A percentile compares a stretch with the other conserved stretches of the same genome.
Conservation (phyloP, 2,888 invertebrate species). For the Tuta absoluta region DNA sequence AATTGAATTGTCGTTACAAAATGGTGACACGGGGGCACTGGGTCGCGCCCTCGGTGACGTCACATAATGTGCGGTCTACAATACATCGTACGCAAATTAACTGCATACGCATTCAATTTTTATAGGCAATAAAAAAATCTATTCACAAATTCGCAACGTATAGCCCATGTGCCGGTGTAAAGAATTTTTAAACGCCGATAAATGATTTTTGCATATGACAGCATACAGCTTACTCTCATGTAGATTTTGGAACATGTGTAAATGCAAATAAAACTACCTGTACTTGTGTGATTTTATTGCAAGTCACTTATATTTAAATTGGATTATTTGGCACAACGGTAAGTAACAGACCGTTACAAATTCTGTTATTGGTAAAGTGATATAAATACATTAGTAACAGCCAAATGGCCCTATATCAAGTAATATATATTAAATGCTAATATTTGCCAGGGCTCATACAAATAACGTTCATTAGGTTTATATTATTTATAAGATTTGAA, state of each 20-base stretch:
- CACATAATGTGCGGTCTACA: slow-evolving; percentile 70
- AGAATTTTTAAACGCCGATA: slow-evolving; percentile 73
- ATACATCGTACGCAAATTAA: slow-evolving; percentile 78
- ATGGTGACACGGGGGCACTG: slow-evolving; percentile 66
- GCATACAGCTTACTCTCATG: slow-evolving; percentile 53
- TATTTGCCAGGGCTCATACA: slow-evolving; percentile 29
- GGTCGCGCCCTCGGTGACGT: slow-evolving; percentile 72
- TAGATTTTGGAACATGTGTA: slow-evolving; percentile 70
- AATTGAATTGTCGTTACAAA: slow-evolving; percentile 69
- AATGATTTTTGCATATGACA: slow-evolving; percentile 79
- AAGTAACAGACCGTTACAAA: slow-evolving; percentile 71
- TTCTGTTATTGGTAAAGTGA: slow-evolving; percentile 57
- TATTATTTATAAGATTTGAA: not conserved
- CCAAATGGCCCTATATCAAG: slow-evolving; percentile 48
- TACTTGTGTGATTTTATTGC: slow-evolving; percentile 55
- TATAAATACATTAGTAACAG: slow-evolving; percentile 60
- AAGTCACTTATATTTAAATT: slow-evolving; percentile 64
- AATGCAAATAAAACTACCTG: slow-evolving; percentile 53
- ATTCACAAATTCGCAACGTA: slow-evolving; percentile 71
- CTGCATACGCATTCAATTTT: slow-evolving; percentile 70
- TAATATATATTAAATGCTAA: slow-evolving; percentile 48
- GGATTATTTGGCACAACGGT: slow-evolving; percentile 59
- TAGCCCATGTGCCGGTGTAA: slow-evolving; percentile 68
- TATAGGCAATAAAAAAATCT: slow-evolving; percentile 73
- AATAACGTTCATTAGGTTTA: slow-evolving; percentile 27